A percentile compares a stretch with the other conserved stretches of the same genome.
These are phyloP conservation scores for Akabosia matsudoensis DNA, from an alignment of 1,140 invertebrate species.

Conservation along the genomic window DNA sequence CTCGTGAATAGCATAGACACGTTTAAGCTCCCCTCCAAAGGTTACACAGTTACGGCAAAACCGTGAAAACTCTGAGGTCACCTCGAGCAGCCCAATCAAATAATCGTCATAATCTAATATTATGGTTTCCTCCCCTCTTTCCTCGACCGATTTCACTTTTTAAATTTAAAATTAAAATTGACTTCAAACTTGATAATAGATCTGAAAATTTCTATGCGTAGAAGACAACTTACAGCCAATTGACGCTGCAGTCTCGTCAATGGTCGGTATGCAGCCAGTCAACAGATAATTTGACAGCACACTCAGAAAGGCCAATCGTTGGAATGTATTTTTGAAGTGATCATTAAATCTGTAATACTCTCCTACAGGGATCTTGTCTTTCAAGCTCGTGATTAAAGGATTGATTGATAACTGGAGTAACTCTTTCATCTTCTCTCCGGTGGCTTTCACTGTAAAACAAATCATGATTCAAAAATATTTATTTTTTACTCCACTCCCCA, in stretches of 20 bases:
- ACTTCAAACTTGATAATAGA: not conserved
- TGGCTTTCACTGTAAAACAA: not conserved
- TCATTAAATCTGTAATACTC: not conserved
- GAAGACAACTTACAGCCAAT: not conserved
- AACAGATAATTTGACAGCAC: not conserved
- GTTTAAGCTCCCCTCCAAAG: not conserved
- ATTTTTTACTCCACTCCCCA: not conserved
- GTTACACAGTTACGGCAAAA: not conserved
- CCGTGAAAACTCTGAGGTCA: not conserved
- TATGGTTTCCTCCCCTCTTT: not conserved
- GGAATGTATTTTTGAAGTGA: not conserved
- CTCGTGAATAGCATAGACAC: not conserved
- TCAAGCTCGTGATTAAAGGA: not conserved
- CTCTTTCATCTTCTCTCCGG: not conserved
- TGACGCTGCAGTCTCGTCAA: not conserved
- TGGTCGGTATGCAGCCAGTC: not conserved
- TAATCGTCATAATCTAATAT: slow-evolving; percentile 12
- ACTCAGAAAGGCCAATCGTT: not conserved
- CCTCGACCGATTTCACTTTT: not conserved
- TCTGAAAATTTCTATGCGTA: not conserved
- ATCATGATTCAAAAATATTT: not conserved
- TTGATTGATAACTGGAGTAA: not conserved
- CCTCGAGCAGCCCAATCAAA: not conserved
- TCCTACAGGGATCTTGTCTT: not conserved
- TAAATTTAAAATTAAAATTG: not conserved